Base-by-base conservation (phyloP, 2,888 invertebrate species). In the Ectropis crepuscularia region DNA sequence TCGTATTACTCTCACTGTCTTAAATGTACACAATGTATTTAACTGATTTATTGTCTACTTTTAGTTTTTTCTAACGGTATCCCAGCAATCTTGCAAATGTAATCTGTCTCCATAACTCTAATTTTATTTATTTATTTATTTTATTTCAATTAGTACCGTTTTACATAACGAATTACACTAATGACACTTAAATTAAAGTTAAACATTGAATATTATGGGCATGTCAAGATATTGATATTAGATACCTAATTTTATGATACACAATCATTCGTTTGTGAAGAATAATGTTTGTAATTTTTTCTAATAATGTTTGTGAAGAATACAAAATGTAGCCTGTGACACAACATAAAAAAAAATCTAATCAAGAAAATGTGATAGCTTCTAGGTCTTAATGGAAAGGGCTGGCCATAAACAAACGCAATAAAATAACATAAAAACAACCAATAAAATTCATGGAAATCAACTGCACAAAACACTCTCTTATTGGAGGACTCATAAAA, bases 401-500 rank as follows among this genome's bases (percentile, higher is more conserved):
- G 12, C 36, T 36, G 50, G 47, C 10, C 16, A 62, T 51, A 57
- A 57, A 53, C 45, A 62, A 16, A 49, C 5, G 41, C 28, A 41
- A 51, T 41, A 51, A 55, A 55, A 55, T 47, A 47, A 39, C 38
- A 55, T 55, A 55, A 55, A 47, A 41, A 53, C 50, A 48, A 11
- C 10, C 8, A 53, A 50, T 59, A 58, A 63, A 57, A 49, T 57
- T 53, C 39, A 12, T 43, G 39, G 53, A 49, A 49, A 63, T 58
- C 46, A 50, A 46, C 63, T 45, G 43, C 38, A 48, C 28, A n/a
- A 38, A 43, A 47, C 9, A 53, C 37, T 45, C 45, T 53, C 46
- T 63, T 53, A 65, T 61, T 48, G 60, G 60, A 37, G 36, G 45
- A 43, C 51, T 61, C 55, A 61, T 65, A 65, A 65, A 65, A 57